Evolutionary conservation across 2,888 invertebrate species (phyloP).

Genomic region (Pterobdella sp.): DNA sequence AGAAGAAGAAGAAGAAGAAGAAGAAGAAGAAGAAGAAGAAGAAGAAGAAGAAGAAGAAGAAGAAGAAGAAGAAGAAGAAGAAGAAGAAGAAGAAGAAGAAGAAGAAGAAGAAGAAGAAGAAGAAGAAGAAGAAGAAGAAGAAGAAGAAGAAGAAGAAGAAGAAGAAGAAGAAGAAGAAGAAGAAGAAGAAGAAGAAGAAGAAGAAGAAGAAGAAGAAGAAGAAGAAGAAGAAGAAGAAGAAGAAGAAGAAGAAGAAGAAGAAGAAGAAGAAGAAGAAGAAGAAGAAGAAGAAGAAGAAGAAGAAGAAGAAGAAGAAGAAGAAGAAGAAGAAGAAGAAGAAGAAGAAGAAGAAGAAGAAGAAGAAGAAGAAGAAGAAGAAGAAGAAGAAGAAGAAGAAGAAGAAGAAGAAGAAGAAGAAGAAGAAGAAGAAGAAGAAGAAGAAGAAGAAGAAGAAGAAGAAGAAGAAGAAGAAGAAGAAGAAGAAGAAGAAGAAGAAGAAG

Average conservation of each 20-base stretch:
- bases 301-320: conserved; percentile 1
- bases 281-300: neutral
- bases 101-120: neutral
- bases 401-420: neutral
- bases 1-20: neutral
- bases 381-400: conserved; percentile 1
- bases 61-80: neutral
- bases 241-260: neutral
- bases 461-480: conserved; percentile 13
- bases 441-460: neutral
- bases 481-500: conserved; percentile 20
- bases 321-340: neutral
- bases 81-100: neutral
- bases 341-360: neutral
- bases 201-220: neutral
- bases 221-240: neutral
- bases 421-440: neutral
- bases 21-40: neutral
- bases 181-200: neutral
- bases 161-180: neutral
- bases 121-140: neutral
- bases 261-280: neutral
- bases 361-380: conserved; percentile 6
- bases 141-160: neutral
- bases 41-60: neutral